Base-by-base conservation (phyloP, 1,140 invertebrate genomes). In the Linepithema humile region DNA sequence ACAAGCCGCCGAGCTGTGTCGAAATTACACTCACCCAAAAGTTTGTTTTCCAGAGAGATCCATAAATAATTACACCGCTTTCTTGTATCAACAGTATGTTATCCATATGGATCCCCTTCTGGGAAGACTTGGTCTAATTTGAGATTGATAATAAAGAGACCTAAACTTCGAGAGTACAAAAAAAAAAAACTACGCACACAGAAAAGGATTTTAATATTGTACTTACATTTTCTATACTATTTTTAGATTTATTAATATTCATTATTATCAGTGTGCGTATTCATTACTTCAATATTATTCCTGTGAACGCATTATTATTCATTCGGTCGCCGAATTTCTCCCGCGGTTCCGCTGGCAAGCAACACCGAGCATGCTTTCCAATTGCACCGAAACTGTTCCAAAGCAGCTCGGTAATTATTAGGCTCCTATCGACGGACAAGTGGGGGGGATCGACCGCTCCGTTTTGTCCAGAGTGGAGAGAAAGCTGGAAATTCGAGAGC, bases 401-500 rank as follows among this genome's bases (percentile, higher is more conserved):
- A 75, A 45, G 26, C 12, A 32, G 38, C 17, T 23, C 57, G 55
- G 17, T 64, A 77, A 77, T 77, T 60, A 77, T 77, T 77, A 29
- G 12, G 59, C 9, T 43, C 40, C 23, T 17, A 80, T 65, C 57
- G 67, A 72, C n/a, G 20, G 10, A 48, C 12, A 35, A 40, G 23
- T 40, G 53, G 35, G 83, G 26, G 53, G 73, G 45, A 50, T 9
- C 7, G 38, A 6, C 43, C 38, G 45, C 59, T 86, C 62, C 62
- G 69, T 84, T 88, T 87, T 80, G 62, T 50, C 43, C 45, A 40
- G 35, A 38, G 20, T 38, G n/a, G 64, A 57, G 85, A 88, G 87
- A 88, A 87, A 88, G 87, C 87, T 87, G 80, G 85, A 85, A 78
- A 85, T 88, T 87, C 85, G 85, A 87, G 85, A 87, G 69, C 59